Evolutionary conservation across 1,140 invertebrate genomes (phyloP), one percentile per base, ranked within the genome.

Genomic region (Pissodes strobi): DNA sequence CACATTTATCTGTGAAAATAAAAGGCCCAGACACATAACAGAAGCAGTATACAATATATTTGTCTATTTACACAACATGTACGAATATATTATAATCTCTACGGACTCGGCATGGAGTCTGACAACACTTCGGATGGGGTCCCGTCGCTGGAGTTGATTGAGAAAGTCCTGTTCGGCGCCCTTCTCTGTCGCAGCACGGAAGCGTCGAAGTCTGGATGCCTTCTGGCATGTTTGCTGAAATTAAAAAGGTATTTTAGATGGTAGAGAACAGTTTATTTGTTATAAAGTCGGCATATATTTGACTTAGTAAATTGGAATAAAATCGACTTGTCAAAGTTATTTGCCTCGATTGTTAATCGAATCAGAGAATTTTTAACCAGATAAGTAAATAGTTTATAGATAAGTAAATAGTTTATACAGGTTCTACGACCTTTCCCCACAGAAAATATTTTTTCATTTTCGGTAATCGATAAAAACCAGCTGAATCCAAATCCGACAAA

Each of bases 131-230:
- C 81, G 1, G 80, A 81, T 10, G 79, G 80, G 13, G 80, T 81
- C 9, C 79, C 80, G 45, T 82, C 81, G 64, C 80, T 82, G 30
- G 81, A 82, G 65, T 81, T 81, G 55, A 80, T 76, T 9, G 80
- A 82, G 39, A 78, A 78, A 19, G 81, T 79, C 69, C 81, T 51
- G 69, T 78, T 78, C 4, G 82, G 79, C 5, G 82, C 75, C 45
- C 82, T 68, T 15, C 83, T 72, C 63, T 84, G 82, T 57, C 82
- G 72, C 43, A 86, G 73, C 17, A 82, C 78, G 2, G 80, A 80
- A 2, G 82, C 80, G 61, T 84, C 81, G 72, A 85, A 86, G 64
- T 86, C 82, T 1, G 84, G 85, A 72, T 86, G 85, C 56, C 85
- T 72, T 57, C 82, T 72, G 3, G 84, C 84, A 66, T 86, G 85